A percentile compares a stretch with the other conserved stretches of the same genome.
These are phyloP conservation scores for Isichthys henryi DNA, from an alignment of 2,113 vertebrate genomes.

Conservation along the genomic window DNA sequence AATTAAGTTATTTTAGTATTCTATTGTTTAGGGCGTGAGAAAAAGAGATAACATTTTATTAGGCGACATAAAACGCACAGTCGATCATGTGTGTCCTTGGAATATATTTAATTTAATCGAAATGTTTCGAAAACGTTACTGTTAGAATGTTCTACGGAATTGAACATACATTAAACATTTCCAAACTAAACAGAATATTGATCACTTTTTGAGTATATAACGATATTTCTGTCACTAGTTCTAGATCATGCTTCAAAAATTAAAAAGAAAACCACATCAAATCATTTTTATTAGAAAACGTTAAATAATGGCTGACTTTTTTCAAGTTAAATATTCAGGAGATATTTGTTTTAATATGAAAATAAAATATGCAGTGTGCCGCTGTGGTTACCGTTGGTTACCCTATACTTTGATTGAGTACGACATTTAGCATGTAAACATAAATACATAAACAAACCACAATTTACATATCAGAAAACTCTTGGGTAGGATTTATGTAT, in stretches of 20 bases:
- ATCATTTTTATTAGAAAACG: not conserved
- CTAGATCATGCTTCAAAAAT: not conserved
- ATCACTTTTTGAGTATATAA: not conserved
- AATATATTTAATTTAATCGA: not conserved
- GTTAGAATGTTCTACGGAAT: not conserved
- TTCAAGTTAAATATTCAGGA: not conserved
- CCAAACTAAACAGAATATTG: not conserved
- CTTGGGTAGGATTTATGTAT: not conserved
- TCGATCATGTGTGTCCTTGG: not conserved
- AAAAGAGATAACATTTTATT: not conserved
- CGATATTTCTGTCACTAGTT: not conserved
- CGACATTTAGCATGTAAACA: not conserved
- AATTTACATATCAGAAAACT: not conserved
- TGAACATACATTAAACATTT: not conserved
- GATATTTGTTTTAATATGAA: not conserved
- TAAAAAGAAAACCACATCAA: not conserved
- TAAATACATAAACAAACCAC: not conserved
- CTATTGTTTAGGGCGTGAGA: not conserved
- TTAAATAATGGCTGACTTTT: not conserved
- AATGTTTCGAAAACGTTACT: conserved; percentile 1
- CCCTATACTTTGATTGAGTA: not conserved
- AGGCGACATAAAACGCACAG: not conserved
- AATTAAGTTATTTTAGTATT: not conserved
- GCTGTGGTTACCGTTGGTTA: not conserved
- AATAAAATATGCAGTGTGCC: not conserved